Evolutionary conservation across 2,113 vertebrate species (phyloP).

Genomic region (Origma solitaria): DNA sequence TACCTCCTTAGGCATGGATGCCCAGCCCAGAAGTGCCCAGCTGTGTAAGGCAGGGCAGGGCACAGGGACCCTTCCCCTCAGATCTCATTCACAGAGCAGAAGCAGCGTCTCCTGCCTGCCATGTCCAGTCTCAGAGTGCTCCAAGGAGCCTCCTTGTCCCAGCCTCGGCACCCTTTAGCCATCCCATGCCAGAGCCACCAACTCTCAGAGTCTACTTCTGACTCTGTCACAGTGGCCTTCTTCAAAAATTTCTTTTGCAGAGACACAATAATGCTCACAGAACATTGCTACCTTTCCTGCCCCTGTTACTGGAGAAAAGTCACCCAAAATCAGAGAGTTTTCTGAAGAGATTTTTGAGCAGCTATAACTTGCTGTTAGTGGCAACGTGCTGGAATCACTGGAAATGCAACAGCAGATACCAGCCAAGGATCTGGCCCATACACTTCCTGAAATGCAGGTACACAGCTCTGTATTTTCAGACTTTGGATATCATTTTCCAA

Average conservation of each 20-base stretch:
- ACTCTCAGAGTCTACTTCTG: background rate
- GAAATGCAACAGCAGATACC: background rate
- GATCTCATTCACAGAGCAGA: background rate
- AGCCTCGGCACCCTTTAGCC: background rate
- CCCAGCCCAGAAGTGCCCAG: background rate
- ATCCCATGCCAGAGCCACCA: background rate
- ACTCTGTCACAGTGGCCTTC: background rate
- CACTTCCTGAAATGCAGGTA: background rate
- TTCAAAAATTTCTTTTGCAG: background rate
- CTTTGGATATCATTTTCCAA: background rate
- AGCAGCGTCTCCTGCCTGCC: background rate
- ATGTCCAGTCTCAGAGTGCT: background rate
- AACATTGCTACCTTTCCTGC: background rate
- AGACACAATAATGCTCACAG: background rate
- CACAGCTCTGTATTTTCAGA: background rate
- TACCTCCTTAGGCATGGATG: fast-evolving
- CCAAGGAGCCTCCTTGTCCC: background rate
- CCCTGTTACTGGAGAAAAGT: background rate
- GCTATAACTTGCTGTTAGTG: background rate
- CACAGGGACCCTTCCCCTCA: fast-evolving
- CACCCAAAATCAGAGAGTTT: background rate
- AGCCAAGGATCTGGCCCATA: background rate
- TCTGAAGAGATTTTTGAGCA: background rate
- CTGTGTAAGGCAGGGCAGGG: background rate
- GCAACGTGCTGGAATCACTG: background rate